A percentile compares a stretch with the other conserved stretches of the same genome.
phyloP scores from a whole-genome alignment of 2,888 invertebrate species.

The Drosophila acutilabella region DNA sequence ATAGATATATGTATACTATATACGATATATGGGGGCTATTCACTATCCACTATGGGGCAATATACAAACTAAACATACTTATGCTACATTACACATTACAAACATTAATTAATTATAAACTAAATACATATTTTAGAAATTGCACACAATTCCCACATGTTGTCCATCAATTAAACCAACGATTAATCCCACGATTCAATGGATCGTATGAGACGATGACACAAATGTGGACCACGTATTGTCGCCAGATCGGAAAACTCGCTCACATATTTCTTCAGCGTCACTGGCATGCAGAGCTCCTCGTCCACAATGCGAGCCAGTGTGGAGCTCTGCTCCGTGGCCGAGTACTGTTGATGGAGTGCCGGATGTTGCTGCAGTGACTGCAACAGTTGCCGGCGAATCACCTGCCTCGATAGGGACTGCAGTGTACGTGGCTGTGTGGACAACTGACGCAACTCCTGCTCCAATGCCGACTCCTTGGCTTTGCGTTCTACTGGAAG shows the following conservation, averaged over 20 bases:
- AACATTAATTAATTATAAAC: conserved; percentile 23
- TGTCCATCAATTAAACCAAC: not conserved
- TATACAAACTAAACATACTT: conserved; percentile 37
- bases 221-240: conserved; percentile 41
- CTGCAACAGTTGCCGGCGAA: conserved; percentile 74
- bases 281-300: conserved; percentile 77
- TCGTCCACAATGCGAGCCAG: conserved; percentile 76
- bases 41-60: conserved; percentile 23
- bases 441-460: conserved; percentile 56
- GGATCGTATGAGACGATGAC: conserved; percentile 24
- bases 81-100: conserved; percentile 24
- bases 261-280: conserved; percentile 78
- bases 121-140: conserved; percentile 39
- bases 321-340: conserved; percentile 78
- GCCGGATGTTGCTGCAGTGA: conserved; percentile 61
- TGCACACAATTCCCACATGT: conserved; percentile 22
- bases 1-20: not conserved
- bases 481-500: conserved; percentile 13
- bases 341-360: conserved; percentile 59
- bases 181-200: conserved; percentile 58
- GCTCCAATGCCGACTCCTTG: conserved; percentile 51
- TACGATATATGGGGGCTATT: conserved; percentile 15
- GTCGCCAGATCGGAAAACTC: conserved; percentile 81
- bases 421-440: conserved; percentile 80
- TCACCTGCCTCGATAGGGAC: conserved; percentile 77